phyloP scores from a whole-genome alignment of 2,888 invertebrate genomes.

The Drosophila leonis region DNA sequence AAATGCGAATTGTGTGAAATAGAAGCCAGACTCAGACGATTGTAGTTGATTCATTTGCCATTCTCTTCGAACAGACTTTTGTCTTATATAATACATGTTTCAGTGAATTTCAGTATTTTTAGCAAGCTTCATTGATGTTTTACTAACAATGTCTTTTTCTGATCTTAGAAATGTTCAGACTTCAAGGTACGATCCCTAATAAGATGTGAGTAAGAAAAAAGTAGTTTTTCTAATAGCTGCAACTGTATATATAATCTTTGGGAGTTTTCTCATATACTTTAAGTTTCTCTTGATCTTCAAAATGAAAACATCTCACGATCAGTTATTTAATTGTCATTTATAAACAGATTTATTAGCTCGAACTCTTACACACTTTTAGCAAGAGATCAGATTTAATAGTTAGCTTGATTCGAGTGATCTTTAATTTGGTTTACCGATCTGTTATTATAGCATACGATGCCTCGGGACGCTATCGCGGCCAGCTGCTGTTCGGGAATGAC shows the following conservation, averaged over 20 bases:
- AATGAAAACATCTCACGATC: neutral
- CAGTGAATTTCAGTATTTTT: no score
- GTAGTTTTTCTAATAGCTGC: neutral
- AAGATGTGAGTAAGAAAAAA: neutral
- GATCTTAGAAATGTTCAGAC: neutral
- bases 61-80: neutral
- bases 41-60: neutral
- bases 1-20: no score
- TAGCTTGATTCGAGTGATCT: neutral
- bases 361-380: neutral
- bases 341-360: neutral
- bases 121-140: neutral
- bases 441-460: conserved; percentile 90
- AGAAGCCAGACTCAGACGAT: neutral
- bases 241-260: no score
- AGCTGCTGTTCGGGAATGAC: conserved; percentile 92
- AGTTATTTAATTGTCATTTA: neutral
- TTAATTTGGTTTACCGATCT: neutral
- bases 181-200: neutral
- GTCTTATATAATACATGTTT: no score
- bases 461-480: conserved; percentile 92
- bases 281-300: neutral
- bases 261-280: neutral
- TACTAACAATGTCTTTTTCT: neutral
- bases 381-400: no score